Base-by-base conservation (phyloP, 2,113 vertebrate species). In the Nestor notabilis region DNA sequence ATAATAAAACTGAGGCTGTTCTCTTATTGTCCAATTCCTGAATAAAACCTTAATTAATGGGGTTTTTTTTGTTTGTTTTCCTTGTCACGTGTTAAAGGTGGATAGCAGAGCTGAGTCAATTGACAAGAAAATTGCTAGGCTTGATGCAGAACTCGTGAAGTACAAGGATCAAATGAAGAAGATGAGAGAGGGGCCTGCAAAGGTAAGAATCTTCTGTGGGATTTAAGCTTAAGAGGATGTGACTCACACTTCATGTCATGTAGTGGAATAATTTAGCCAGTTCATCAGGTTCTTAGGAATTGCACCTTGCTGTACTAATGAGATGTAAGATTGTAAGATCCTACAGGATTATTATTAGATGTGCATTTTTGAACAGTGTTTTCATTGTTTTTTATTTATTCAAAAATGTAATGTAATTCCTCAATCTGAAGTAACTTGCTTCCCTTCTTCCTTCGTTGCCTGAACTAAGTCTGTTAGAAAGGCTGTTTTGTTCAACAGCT, bases 111-210 rank as follows among this genome's bases (percentile, higher is more conserved):
- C 99, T 31, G 99, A 99, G 77, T 99, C 99, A 4, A 97, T 99
- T 89, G 99, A 99, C 89, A 99, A 99, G 98, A 99, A 99, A 97
- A 99, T 99, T 13, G 96, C 99, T 71, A 98, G 98, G 76, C 98
- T 99, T 71, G 99, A 99, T 98, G 98, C 98, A 77, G 99, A 99
- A 87, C 98, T 99, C 43, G 97, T 98, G 68, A 99, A 99, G 86
- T 99, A 99, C 92, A 99, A 99, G 97, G 99, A 99, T 94, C 99
- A 99, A 97, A 99, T 99, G 98, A 99, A 99, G 94, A 99, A 99
- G 97, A 99, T 99, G 99, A 99, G 99, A 98, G 99, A 99, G 68
- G 99, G 99, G 14, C 99, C 99, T 74, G 99, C 99, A 84, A 99
- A 99, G 99, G 99, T 99, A 98, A 97, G 89, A 78, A 31, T 69